phyloP scores from a whole-genome alignment of 2,113 vertebrate species.

The Amia ocellicauda region DNA sequence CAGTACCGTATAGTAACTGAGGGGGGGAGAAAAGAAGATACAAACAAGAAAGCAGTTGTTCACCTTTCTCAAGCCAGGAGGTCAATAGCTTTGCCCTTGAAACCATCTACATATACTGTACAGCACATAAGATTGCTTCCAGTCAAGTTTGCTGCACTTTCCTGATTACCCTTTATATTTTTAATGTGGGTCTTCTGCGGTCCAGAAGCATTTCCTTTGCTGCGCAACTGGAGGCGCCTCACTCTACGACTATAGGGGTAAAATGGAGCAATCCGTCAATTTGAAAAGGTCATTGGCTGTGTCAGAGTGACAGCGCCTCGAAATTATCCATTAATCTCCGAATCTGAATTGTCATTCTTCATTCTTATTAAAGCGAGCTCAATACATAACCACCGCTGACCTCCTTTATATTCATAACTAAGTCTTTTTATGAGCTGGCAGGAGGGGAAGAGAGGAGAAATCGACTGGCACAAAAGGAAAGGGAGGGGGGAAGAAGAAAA shows the following conservation, averaged over 20 bases:
- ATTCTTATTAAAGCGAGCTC: conserved; percentile 37
- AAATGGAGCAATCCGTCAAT: conserved; percentile 61
- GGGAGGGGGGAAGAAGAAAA: conserved; percentile 5
- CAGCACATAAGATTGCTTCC: too few relatives aligned
- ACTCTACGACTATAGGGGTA: conserved; percentile 28
- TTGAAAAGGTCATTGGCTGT: conserved; percentile 60
- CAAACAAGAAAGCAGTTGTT: too few relatives aligned
- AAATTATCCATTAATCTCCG: conserved; percentile 46
- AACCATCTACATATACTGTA: neutral
- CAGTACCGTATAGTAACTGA: too few relatives aligned
- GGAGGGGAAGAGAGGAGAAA: conserved; percentile 12
- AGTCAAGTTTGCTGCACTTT: too few relatives aligned
- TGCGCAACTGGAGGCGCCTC: neutral
- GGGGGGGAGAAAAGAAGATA: too few relatives aligned
- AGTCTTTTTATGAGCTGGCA: conserved; percentile 16
- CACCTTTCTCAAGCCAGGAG: too few relatives aligned
- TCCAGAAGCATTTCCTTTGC: neutral
- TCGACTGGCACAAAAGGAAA: conserved; percentile 18
- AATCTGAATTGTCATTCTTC: conserved; percentile 43
- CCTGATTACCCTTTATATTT: neutral
- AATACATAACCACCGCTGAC: conserved; percentile 15
- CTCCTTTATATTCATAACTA: conserved; percentile 37
- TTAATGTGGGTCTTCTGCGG: neutral
- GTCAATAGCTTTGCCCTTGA: too few relatives aligned
- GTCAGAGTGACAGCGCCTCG: conserved; percentile 40